phyloP scores from a whole-genome alignment of 2,113 vertebrate species.

The Gila orcuttii region DNA sequence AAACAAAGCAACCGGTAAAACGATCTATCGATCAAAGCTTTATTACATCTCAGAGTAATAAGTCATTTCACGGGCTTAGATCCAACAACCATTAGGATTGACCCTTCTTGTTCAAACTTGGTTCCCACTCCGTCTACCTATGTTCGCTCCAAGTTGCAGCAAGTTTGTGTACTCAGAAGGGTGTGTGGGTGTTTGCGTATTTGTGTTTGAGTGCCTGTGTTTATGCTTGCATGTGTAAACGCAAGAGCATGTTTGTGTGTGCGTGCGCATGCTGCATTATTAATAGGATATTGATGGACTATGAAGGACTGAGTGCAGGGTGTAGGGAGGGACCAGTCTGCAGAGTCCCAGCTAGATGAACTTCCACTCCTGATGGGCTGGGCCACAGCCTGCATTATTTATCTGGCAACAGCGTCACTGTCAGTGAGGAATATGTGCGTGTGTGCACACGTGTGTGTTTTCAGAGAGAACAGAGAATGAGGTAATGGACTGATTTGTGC shows the following conservation, averaged over 20 bases:
- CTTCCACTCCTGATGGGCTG: constrained; percentile 69
- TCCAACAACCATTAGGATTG: neutral
- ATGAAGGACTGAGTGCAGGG: constrained; percentile 68
- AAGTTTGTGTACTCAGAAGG: constrained; percentile 17
- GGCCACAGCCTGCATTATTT: constrained; percentile 76
- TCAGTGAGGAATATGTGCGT: constrained; percentile 22
- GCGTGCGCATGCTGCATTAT: constrained; percentile 68
- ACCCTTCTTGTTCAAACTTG: neutral
- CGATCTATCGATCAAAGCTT: neutral
- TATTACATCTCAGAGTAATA: neutral
- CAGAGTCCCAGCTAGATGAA: constrained; percentile 66
- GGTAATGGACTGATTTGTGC: constrained; percentile 37
- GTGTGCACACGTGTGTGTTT: neutral
- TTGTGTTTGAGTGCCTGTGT: constrained; percentile 29
- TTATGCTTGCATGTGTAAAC: neutral
- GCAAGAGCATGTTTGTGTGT: constrained; percentile 42
- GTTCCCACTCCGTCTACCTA: neutral
- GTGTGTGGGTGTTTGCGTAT: constrained; percentile 15
- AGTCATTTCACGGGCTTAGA: neutral
- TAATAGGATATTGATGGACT: constrained; percentile 78
- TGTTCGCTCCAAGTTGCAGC: neutral
- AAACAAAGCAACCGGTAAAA: neutral
- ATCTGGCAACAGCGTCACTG: constrained; percentile 57
- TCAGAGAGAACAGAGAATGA: constrained; percentile 18
- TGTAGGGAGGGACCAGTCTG: constrained; percentile 61